Conservation (phyloP, 2,797 vertebrate genomes). For the Mormyrops attenuatus region DNA sequence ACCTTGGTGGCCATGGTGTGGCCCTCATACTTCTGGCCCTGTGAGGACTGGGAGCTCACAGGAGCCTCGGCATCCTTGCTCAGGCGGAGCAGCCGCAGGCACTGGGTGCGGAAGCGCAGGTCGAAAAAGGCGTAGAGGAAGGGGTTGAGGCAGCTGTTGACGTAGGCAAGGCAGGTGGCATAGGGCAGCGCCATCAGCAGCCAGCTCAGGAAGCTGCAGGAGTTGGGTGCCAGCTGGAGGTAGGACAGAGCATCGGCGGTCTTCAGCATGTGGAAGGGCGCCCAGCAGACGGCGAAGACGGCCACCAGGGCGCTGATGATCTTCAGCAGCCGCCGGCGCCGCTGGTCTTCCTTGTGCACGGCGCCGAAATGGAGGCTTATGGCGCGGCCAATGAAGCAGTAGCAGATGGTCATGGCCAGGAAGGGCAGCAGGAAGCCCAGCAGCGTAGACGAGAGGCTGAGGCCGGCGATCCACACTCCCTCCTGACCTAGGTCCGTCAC, state of each 20-base stretch:
- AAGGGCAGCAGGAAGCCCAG: constrained; percentile 78
- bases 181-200: constrained; percentile 72
- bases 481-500: constrained; percentile 41
- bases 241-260: constrained; percentile 71
- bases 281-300: constrained; percentile 81
- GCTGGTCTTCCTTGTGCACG: constrained; percentile 64
- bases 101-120: constrained; percentile 74
- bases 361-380: constrained; percentile 72
- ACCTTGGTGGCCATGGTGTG: constrained; percentile 73
- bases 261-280: constrained; percentile 79
- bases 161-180: constrained; percentile 78
- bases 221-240: constrained; percentile 58
- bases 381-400: constrained; percentile 70
- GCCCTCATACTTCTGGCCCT: constrained; percentile 68
- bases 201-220: constrained; percentile 59
- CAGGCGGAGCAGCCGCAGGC: constrained; percentile 69
- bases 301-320: constrained; percentile 76
- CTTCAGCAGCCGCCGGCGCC: constrained; percentile 73
- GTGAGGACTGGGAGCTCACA: constrained; percentile 66
- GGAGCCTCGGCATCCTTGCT: constrained; percentile 64
- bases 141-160: constrained; percentile 88
- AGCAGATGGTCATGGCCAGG: constrained; percentile 77
- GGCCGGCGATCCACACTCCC: constrained; percentile 64
- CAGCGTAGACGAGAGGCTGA: constrained; percentile 72
- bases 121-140: constrained; percentile 84